phyloP scores from a whole-genome alignment of 2,797 vertebrate genomes.

The Alectoris magna region DNA sequence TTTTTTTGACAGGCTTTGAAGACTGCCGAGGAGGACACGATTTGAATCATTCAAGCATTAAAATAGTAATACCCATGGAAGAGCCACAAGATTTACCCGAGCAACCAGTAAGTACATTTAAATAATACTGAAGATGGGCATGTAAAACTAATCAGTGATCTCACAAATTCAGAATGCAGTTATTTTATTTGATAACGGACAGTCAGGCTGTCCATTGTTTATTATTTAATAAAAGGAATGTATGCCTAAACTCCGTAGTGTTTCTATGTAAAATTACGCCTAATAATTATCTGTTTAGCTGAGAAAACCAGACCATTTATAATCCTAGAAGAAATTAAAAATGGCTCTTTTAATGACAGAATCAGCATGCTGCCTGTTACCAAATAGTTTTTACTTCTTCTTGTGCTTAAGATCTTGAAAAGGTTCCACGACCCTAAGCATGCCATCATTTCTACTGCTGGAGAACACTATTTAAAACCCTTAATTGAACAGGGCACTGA shows the following conservation, averaged over 20 bases:
- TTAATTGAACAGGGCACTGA: neutral
- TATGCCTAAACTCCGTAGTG: neutral
- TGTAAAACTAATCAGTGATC: neutral
- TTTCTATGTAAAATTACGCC: neutral
- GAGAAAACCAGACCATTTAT: neutral
- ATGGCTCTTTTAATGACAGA: neutral
- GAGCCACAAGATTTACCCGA: slow-evolving; percentile 89
- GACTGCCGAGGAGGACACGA: slow-evolving; percentile 73
- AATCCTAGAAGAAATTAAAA: neutral
- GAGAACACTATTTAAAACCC: neutral
- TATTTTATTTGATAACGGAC: neutral
- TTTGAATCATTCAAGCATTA: slow-evolving; percentile 58
- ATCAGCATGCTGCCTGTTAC: neutral
- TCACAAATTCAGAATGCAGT: neutral
- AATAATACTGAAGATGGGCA: slow-evolving; percentile 8
- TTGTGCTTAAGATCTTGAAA: neutral
- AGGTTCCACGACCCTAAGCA: neutral
- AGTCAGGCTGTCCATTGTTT: neutral
- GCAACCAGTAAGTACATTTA: slow-evolving; percentile 87
- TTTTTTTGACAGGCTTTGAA: slow-evolving; percentile 79
- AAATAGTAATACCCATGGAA: slow-evolving; percentile 86
- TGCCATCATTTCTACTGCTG: neutral
- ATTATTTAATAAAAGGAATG: neutral
- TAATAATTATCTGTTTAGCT: neutral
- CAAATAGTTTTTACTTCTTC: neutral